Conservation (phyloP, 1,140 invertebrate genomes). For the Lasioglossum albipes region DNA sequence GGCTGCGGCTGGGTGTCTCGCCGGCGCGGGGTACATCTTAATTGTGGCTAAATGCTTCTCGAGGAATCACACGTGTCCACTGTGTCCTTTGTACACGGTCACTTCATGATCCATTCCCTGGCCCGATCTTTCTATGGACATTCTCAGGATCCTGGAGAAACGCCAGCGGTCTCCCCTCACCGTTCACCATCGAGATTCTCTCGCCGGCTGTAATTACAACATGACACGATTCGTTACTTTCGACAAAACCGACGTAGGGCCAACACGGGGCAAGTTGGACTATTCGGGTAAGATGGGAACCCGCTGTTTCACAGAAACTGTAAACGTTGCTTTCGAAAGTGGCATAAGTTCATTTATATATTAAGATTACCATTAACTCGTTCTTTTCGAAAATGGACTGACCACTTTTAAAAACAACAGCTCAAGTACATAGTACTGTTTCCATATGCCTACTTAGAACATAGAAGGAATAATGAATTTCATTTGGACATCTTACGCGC, state of each 20-base stretch:
- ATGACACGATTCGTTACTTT: conserved; percentile 57
- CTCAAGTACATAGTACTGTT: too few relatives aligned
- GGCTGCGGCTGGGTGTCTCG: conserved; percentile 82
- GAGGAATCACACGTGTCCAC: conserved; percentile 55
- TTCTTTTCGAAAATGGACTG: too few relatives aligned
- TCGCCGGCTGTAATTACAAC: conserved; percentile 44
- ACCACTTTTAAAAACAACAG: too few relatives aligned
- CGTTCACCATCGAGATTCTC: conserved; percentile 30
- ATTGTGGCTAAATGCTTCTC: conserved; percentile 63
- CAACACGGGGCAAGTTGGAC: background rate
- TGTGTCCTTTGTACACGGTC: conserved; percentile 57
- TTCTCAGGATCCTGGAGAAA: conserved; percentile 48
- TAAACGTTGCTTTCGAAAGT: too few relatives aligned
- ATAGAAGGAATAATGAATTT: too few relatives aligned
- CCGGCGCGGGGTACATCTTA: conserved; percentile 83
- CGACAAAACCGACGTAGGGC: background rate
- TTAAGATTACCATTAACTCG: too few relatives aligned
- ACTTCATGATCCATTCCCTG: conserved; percentile 68
- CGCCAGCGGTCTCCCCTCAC: conserved; percentile 34
- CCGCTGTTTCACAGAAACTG: too few relatives aligned
- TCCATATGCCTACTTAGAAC: too few relatives aligned
- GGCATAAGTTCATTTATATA: too few relatives aligned
- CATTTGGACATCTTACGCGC: too few relatives aligned
- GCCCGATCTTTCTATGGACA: conserved; percentile 35
- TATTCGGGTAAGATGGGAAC: too few relatives aligned